Evolutionary conservation across 2,888 invertebrate genomes (phyloP).

Genomic region (Diarsia dahlii): DNA sequence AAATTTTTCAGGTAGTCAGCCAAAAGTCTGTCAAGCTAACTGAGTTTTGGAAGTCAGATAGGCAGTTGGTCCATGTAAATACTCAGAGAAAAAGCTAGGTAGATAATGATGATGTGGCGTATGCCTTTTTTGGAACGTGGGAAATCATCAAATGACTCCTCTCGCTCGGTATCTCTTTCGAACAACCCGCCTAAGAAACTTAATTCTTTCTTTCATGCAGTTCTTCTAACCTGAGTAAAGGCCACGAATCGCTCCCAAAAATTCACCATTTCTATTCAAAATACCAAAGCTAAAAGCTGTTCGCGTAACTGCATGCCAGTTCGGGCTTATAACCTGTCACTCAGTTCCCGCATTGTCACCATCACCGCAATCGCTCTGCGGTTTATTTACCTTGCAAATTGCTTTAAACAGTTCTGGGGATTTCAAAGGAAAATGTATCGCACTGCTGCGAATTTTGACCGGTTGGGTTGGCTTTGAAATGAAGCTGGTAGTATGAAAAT

Average conservation of each 20-base stretch:
- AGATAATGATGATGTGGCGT: no score
- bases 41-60: no score
- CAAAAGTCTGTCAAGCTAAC: no score
- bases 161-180: no score
- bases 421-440: slow-evolving; percentile 14
- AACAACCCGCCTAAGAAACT: no score
- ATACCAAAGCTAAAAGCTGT: slow-evolving; percentile 13
- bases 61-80: no score
- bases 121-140: no score
- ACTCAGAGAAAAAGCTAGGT: no score
- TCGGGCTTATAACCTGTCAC: slow-evolving; percentile 25
- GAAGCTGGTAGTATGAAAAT: background rate
- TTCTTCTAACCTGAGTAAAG: background rate
- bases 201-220: background rate
- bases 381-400: slow-evolving; percentile 44
- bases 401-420: slow-evolving; percentile 25
- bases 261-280: background rate
- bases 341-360: slow-evolving; percentile 23
- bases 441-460: background rate
- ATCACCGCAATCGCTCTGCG: slow-evolving; percentile 13
- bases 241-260: background rate
- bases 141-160: no score
- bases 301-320: slow-evolving; percentile 17
- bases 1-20: no score
- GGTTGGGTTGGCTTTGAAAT: background rate